These are phyloP conservation scores for Myotis vivesi DNA, from an alignment of 2,797 vertebrate genomes.

Conservation along the genomic window DNA sequence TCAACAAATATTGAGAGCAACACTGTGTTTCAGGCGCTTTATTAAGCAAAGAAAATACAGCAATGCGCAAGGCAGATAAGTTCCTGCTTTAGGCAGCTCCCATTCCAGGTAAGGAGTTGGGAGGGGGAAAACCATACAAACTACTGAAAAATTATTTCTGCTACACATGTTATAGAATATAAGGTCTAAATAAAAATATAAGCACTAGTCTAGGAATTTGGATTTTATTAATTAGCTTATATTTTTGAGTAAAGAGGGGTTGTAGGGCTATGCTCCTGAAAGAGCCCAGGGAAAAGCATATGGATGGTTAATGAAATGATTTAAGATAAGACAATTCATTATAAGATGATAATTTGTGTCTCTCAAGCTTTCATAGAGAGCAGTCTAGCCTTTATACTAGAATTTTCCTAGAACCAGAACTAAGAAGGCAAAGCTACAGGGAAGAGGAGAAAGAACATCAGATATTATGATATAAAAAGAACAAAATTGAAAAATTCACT, in stretches of 20 bases:
- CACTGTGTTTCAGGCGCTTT: not conserved
- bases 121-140: not conserved
- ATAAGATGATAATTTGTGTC: not conserved
- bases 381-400: not conserved
- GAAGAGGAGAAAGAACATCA: not conserved
- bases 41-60: not conserved
- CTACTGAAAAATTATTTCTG: not conserved
- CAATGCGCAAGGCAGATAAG: not conserved
- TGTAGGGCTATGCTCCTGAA: not conserved
- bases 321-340: not conserved
- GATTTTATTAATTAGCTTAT: not conserved
- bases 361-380: not conserved
- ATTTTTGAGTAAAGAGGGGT: not conserved
- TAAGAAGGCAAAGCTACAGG: not conserved
- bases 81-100: not conserved
- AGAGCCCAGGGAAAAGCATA: not conserved
- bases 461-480: not conserved
- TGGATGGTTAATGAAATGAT: not conserved
- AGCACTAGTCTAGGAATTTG: not conserved
- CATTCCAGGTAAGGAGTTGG: not conserved
- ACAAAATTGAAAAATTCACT: not conserved
- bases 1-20: not conserved
- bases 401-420: conserved; percentile 14
- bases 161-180: not conserved
- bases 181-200: not conserved